phyloP scores from a whole-genome alignment of 2,797 vertebrate species.

The Microctenopoma stevenorrisi region DNA sequence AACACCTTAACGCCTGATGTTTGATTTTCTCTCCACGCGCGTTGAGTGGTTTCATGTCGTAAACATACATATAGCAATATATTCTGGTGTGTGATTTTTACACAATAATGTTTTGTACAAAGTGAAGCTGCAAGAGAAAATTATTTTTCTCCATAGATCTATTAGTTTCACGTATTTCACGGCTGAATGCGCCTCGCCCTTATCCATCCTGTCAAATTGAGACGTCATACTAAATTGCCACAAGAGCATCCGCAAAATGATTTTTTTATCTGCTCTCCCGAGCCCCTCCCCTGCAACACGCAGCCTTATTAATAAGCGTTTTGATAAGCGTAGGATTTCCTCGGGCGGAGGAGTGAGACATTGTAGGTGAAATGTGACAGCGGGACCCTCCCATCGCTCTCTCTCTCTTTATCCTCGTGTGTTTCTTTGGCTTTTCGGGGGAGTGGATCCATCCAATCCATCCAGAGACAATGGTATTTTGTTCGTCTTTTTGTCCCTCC shows the following conservation, averaged over 20 bases:
- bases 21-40: background rate
- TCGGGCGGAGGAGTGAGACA: constrained; percentile 83
- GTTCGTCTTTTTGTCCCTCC: constrained; percentile 89
- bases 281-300: constrained; percentile 64
- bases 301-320: constrained; percentile 81
- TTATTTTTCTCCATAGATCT: background rate
- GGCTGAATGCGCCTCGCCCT: constrained; percentile 18
- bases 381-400: constrained; percentile 81
- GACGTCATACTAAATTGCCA: constrained; percentile 79
- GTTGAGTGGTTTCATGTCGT: background rate
- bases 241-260: constrained; percentile 68
- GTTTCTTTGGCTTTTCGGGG: constrained; percentile 76
- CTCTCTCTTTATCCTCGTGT: constrained; percentile 69
- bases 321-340: constrained; percentile 81
- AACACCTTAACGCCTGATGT: constrained; percentile 36
- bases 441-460: constrained; percentile 85
- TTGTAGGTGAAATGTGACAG: constrained; percentile 84
- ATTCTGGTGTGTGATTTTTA: background rate
- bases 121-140: background rate
- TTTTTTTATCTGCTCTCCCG: constrained; percentile 68
- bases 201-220: constrained; percentile 69
- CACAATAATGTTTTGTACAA: background rate
- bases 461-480: constrained; percentile 92
- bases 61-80: background rate
- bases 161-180: background rate